Base-by-base conservation (phyloP, 2,797 vertebrate genomes). In the Morelia viridis region DNA sequence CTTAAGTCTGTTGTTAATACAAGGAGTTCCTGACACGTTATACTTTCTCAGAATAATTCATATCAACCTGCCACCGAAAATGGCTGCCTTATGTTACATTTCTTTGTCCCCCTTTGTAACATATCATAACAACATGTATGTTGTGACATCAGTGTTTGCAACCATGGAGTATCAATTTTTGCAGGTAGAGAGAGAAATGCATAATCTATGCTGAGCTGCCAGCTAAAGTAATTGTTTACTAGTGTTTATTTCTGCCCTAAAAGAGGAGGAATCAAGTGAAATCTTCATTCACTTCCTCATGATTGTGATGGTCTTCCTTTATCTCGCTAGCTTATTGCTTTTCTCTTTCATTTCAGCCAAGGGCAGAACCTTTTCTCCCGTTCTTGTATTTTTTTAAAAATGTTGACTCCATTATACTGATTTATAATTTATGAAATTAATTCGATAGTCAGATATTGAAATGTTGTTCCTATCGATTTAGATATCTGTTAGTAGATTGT, bases 361-460 rank as follows among this genome's bases (percentile, higher is more conserved):
- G 28, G 41, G 56, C 56, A 61, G 26, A 92, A 64, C 13, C 62
- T 71, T 86, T 57, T 84, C 31, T 85, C 26, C 8, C 31, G 13
- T 89, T n/a, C 61, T 92, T 86, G 56, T 76, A 28, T 76, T 90
- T 90, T 80, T 85, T 76, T 22, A 8, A 0, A 0, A 28, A 62
- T 53, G 71, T 65, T 86, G 22, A 62, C 61, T n/a, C 46, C 58
- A 50, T 87, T 56, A 64, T 87, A 61, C 84, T 84, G 57, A 89
- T 85, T 90, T 90, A 90, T 87, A 87, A 80, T 92, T 80, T 92
- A 90, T 92, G 89, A 31, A n/a, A 57, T 57, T 76, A 89, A 92
- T 90, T 89, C 28, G 83, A 88, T n/a, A 31, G 24, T 57, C 28
- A 58, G 50, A 17, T 71, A 50, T 19, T 17, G n/a, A 57, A 89